phyloP scores from a whole-genome alignment of 2,113 vertebrate species.

The Equus quagga region DNA sequence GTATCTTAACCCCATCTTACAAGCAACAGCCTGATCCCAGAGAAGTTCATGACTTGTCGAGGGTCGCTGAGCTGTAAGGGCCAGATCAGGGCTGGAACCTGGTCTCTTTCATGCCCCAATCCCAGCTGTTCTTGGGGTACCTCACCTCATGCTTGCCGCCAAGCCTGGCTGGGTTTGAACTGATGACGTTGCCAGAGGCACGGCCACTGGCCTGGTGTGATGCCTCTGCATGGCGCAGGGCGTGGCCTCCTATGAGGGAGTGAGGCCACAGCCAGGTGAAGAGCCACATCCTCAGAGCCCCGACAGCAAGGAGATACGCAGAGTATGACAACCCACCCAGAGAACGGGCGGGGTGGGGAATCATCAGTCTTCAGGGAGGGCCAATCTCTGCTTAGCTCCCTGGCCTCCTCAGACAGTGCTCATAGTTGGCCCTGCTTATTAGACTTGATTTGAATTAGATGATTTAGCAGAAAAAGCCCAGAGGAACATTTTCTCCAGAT shows the following conservation, averaged over 20 bases:
- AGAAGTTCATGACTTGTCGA: neutral
- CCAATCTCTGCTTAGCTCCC: neutral
- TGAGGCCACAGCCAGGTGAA: neutral
- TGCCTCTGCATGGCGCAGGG: neutral
- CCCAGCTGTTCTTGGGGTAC: neutral
- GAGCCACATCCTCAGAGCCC: neutral
- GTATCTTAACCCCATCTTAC: neutral
- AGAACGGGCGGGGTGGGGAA: neutral
- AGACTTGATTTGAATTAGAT: neutral
- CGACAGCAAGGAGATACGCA: neutral
- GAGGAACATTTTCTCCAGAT: neutral
- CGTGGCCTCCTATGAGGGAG: neutral
- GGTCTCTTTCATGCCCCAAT: neutral
- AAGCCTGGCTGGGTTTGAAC: neutral
- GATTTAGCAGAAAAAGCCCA: neutral
- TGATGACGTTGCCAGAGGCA: neutral
- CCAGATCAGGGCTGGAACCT: neutral
- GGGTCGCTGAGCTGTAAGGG: neutral
- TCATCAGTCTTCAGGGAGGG: neutral
- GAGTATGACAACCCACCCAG: neutral
- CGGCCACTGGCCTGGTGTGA: neutral
- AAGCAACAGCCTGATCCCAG: neutral
- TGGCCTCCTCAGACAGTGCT: neutral
- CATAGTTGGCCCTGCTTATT: neutral
- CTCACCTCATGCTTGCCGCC: neutral